Evolutionary conservation across 1,140 invertebrate species (phyloP).

Genomic region (Drosophila ficusphila): DNA sequence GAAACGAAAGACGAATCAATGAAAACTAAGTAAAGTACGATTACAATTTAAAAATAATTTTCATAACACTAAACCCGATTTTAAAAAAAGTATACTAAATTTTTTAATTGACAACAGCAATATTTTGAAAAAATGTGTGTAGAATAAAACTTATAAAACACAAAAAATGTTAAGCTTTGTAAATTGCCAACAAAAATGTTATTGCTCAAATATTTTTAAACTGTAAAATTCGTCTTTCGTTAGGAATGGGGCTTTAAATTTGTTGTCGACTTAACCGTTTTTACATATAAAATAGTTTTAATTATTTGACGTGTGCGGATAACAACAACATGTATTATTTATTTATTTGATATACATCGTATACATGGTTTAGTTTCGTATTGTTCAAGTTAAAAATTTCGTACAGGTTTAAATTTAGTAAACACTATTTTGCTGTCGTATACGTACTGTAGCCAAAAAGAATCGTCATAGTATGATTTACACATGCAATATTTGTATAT

Average conservation of each 20-base stretch:
- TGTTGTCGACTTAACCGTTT: neutral
- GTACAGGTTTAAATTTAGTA: slow-evolving; percentile 26
- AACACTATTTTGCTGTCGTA: slow-evolving; percentile 27
- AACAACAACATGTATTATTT: slow-evolving; percentile 11
- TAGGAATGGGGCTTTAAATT: neutral
- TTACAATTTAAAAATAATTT: neutral
- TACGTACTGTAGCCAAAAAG: slow-evolving; percentile 31
- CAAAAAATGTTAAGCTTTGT: no score
- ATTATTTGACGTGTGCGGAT: slow-evolving; percentile 6
- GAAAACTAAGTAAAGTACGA: no score
- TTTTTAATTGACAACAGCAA: no score
- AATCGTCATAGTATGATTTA: slow-evolving; percentile 26
- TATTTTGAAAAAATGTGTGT: no score
- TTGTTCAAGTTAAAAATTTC: slow-evolving; percentile 25
- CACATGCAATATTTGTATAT: slow-evolving; percentile 31
- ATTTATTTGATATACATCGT: slow-evolving; percentile 23
- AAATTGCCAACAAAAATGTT: no score
- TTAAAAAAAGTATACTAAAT: no score
- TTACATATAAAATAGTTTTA: slow-evolving; percentile 4
- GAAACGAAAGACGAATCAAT: neutral
- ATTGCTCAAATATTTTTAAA: no score
- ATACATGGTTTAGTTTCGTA: slow-evolving; percentile 30
- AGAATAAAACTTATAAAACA: no score
- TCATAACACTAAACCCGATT: neutral
- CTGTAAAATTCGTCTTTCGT: neutral